These are phyloP conservation scores for Phortica magna DNA, from an alignment of 2,888 invertebrate genomes.

Conservation along the genomic window DNA sequence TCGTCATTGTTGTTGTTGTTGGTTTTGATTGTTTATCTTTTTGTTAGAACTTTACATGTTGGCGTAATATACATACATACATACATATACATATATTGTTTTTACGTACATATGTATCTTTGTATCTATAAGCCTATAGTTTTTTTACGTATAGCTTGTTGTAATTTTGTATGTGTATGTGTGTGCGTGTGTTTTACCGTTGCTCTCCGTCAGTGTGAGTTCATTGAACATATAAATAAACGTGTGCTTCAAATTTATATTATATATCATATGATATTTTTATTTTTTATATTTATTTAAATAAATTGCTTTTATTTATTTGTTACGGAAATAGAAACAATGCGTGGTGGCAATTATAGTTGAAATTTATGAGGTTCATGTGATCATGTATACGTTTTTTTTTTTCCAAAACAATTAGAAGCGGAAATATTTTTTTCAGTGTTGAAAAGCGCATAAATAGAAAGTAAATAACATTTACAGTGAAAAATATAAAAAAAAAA, in stretches of 20 bases:
- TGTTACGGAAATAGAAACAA: background rate
- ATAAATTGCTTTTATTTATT: background rate
- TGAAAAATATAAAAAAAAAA: no score
- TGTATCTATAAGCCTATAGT: background rate
- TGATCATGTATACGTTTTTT: background rate
- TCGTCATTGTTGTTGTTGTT: conserved; percentile 48
- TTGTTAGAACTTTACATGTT: conserved; percentile 73
- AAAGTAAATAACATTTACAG: no score
- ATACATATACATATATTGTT: background rate
- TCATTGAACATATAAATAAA: conserved; percentile 55
- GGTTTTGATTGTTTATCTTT: conserved; percentile 69
- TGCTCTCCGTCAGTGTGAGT: conserved; percentile 48
- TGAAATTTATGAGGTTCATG: background rate
- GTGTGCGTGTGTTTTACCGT: conserved; percentile 55
- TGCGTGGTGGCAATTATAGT: background rate
- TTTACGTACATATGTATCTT: conserved; percentile 36
- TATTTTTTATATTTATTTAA: background rate
- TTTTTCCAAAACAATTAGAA: no score
- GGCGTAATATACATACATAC: conserved; percentile 61
- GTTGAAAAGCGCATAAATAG: no score
- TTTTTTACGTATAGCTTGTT: conserved; percentile 35
- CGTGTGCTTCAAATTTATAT: background rate
- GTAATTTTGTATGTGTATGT: conserved; percentile 50
- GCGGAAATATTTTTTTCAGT: no score
- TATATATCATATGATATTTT: conserved; percentile 21